Evolutionary conservation across 1,140 invertebrate species (phyloP).

Genomic region (Ceratoteleas bidentatus): DNA sequence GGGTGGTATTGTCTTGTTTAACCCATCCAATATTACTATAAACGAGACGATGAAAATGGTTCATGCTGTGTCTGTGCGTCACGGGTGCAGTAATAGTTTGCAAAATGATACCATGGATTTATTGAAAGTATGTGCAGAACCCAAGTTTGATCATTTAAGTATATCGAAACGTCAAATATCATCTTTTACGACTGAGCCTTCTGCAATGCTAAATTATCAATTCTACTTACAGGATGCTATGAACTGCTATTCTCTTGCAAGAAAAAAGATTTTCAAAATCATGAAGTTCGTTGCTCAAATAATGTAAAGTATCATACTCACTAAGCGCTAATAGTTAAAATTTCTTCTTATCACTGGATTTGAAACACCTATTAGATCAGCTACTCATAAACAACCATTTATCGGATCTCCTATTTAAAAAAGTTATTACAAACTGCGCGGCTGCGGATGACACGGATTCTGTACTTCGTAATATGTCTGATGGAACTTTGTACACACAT

Average conservation of each 20-base stretch:
- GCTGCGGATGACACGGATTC: neutral
- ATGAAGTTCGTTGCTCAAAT: neutral
- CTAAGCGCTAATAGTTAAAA: neutral
- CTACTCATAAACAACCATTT: neutral
- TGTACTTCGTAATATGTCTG: neutral
- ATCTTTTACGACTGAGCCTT: neutral
- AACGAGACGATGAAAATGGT: neutral
- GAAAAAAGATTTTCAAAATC: neutral
- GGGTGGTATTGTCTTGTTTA: neutral
- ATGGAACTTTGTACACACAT: neutral
- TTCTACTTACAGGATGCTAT: neutral
- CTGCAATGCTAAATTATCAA: neutral
- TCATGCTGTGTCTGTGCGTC: neutral
- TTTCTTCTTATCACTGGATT: neutral
- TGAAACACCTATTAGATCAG: neutral
- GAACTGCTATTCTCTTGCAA: neutral
- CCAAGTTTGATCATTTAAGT: neutral
- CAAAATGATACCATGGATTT: neutral
- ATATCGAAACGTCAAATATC: neutral
- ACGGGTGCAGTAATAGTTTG: neutral
- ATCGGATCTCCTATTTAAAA: neutral
- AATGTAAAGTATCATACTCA: neutral
- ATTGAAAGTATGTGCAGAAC: neutral
- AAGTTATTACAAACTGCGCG: neutral
- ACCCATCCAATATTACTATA: neutral